A percentile compares a stretch with the other conserved stretches of the same genome.
These are phyloP conservation scores for Drosophila birchii DNA, from an alignment of 2,888 invertebrate species.

Conservation along the genomic window DNA sequence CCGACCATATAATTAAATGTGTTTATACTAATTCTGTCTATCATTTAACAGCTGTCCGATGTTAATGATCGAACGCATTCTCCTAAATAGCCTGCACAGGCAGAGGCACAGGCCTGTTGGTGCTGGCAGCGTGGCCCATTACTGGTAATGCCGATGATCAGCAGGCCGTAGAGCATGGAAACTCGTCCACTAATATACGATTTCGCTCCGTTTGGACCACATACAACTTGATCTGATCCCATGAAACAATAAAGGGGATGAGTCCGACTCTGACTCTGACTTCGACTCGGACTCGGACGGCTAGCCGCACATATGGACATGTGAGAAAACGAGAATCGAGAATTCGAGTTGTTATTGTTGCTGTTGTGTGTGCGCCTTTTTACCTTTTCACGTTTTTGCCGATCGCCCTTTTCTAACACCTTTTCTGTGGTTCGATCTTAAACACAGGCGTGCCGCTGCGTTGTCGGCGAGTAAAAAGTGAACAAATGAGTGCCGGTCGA, in stretches of 20 bases:
- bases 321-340: conserved; percentile 21
- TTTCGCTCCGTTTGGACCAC: conserved; percentile 47
- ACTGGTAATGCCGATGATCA: conserved; percentile 47
- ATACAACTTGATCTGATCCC: conserved; percentile 47
- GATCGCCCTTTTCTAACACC: conserved; percentile 73
- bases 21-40: conserved; percentile 52
- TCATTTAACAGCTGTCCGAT: conserved; percentile 57
- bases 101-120: conserved; percentile 30
- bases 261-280: conserved; percentile 6
- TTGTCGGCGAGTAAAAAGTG: conserved; percentile 75
- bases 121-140: conserved; percentile 44
- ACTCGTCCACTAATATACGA: conserved; percentile 22
- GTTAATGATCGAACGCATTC: conserved; percentile 49
- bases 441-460: conserved; percentile 74
- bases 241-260: conserved; percentile 47
- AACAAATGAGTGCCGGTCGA: conserved; percentile 59
- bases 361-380: conserved; percentile 3
- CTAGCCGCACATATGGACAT: conserved; percentile 19
- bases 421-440: conserved; percentile 66
- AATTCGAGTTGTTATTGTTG: conserved; percentile 11
- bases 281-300: conserved; percentile 6
- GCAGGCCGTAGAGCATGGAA: conserved; percentile 40
- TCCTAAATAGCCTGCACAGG: conserved; percentile 47
- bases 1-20: conserved; percentile 56
- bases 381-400: conserved; percentile 47